phyloP scores from a whole-genome alignment of 2,797 vertebrate genomes.

The Diplodus puntazzo region DNA sequence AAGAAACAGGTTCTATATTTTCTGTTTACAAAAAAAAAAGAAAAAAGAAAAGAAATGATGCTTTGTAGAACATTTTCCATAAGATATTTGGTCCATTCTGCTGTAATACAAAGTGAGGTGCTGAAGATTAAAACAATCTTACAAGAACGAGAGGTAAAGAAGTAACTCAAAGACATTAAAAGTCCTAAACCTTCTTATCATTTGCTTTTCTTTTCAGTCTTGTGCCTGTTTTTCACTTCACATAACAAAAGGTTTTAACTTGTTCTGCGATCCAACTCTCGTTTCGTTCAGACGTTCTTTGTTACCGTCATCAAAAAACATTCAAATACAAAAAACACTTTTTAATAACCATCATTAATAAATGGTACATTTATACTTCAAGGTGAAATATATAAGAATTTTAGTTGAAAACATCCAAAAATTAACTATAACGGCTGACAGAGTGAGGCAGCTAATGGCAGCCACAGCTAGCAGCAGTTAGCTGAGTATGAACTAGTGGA shows the following conservation, averaged over 20 bases:
- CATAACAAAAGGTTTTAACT: conserved; percentile 7
- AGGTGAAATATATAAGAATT: too few relatives aligned
- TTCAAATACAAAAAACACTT: not conserved
- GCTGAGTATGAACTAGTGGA: too few relatives aligned
- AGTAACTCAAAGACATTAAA: conserved; percentile 14
- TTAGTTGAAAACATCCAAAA: too few relatives aligned
- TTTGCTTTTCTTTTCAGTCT: not conserved
- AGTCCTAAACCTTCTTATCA: conserved; percentile 1
- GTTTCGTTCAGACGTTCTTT: conserved; percentile 23
- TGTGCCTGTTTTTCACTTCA: conserved; percentile 10
- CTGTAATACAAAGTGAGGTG: conserved; percentile 31
- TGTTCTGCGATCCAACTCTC: conserved; percentile 11
- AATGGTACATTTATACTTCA: too few relatives aligned
- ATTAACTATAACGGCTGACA: too few relatives aligned
- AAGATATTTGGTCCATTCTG: conserved; percentile 68
- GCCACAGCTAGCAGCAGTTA: too few relatives aligned
- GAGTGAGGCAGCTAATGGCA: too few relatives aligned
- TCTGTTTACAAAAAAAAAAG: conserved; percentile 14
- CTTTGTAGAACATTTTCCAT: conserved; percentile 30
- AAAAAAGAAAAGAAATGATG: not conserved
- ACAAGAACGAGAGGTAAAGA: conserved; percentile 20
- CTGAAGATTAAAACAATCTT: conserved; percentile 6
- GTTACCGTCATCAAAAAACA: not conserved
- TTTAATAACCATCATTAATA: too few relatives aligned
- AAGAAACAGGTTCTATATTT: conserved; percentile 1